These are phyloP conservation scores for Tokudaia tokunoshimensis DNA, from an alignment of 2,797 vertebrate genomes.

Conservation along the genomic window DNA sequence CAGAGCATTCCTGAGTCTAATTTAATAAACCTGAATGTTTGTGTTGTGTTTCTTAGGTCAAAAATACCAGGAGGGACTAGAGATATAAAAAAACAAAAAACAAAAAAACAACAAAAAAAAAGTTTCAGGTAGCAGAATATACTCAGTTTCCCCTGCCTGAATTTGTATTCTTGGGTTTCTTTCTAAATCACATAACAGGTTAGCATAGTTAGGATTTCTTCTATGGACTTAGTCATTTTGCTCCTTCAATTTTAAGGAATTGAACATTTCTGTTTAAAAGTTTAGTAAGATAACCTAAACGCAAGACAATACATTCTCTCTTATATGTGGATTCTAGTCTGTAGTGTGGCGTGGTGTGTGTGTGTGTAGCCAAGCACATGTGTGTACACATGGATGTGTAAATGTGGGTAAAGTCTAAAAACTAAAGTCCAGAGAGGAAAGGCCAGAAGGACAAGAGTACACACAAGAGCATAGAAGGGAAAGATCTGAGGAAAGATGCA, in stretches of 20 bases:
- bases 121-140: background rate
- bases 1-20: background rate
- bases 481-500: background rate
- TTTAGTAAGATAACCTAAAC: background rate
- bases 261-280: background rate
- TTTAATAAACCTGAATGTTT: background rate
- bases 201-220: background rate
- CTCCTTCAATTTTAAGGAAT: background rate
- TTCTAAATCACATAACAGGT: background rate
- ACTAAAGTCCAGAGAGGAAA: background rate
- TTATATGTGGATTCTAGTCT: background rate
- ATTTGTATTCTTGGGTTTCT: background rate
- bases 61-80: background rate
- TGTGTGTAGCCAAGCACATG: background rate
- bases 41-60: background rate
- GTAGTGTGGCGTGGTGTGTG: background rate
- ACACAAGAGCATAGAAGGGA: too few relatives aligned
- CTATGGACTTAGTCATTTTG: background rate
- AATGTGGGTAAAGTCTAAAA: background rate
- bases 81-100: background rate
- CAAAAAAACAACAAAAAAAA: background rate
- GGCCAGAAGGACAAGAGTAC: too few relatives aligned
- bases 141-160: too few relatives aligned
- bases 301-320: background rate
- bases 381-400: background rate